Evolutionary conservation across 2,888 invertebrate species (phyloP), one percentile per base, ranked within the genome.

Genomic region (Philereme vetulata): DNA sequence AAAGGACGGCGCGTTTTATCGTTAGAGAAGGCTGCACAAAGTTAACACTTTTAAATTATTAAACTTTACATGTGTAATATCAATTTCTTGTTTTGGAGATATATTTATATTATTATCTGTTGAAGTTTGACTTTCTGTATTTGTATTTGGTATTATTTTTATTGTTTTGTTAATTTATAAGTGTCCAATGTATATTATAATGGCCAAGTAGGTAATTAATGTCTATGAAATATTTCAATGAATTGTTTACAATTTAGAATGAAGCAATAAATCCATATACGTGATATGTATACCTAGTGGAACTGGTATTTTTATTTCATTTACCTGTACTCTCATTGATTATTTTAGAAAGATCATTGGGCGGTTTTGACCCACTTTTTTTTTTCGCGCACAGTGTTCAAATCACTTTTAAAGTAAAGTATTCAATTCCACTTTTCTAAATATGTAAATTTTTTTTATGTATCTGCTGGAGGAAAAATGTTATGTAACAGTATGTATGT

Each of bases 61-160:
- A 78, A 81, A 76, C 71, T 67, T 62, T 62, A 54, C 53, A 67
- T 72, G 66, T 69, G 65, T 68, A 67, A 63, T 65, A 75, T 76
- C 72, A 78, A 84, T 82, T 84, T 85, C 82, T 88, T 90, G 82
- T 88, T 86, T 82, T 81, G 81, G 78, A 81, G 79, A 82, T 81
- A 76, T 78, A 76, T 82, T 85, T 85, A 84, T 88, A 88, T 89
- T 88, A 88, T 89, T 88, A 83, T 86, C 81, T 86, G 89, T 90
- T 90, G 78, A 85, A 74, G 84, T 89, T 90, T 88, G 82, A 84
- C 77, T 80, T 75, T 82, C 80, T 82, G 85, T 87, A 86, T 87
- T 88, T 85, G 77, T 85, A 86, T 84, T 67, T 84, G 81, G 88
- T 88, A 89, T 90, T 89, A 86, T 88, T 89, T 80, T 77, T 62